A percentile compares a stretch with the other conserved stretches of the same genome.
Evolutionary conservation across 2,113 vertebrate genomes (phyloP).

Genomic region (Peromyscus leucopus): DNA sequence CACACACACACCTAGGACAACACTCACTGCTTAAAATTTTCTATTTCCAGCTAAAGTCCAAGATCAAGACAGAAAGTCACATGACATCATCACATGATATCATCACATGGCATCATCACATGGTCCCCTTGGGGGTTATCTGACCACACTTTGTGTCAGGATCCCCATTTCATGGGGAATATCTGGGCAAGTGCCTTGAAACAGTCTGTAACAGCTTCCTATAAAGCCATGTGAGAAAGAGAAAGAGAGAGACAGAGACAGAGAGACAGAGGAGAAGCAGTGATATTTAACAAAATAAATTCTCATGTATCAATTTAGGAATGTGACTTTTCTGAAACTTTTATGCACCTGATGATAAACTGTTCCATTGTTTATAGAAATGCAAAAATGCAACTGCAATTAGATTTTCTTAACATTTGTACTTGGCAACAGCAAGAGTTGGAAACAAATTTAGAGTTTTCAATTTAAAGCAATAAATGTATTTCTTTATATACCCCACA

Average conservation of each 20-base stretch:
- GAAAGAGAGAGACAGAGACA: background rate
- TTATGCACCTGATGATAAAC: background rate
- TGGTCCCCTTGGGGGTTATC: background rate
- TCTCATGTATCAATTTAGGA: background rate
- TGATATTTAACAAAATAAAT: background rate
- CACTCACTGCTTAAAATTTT: background rate
- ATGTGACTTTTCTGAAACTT: background rate
- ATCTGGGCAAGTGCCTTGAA: background rate
- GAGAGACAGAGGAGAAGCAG: background rate
- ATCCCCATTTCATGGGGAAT: background rate
- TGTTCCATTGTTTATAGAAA: slow-evolving; percentile 23
- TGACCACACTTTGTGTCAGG: too few relatives aligned
- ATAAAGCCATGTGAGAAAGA: background rate
- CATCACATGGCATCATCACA: background rate
- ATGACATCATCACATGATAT: too few relatives aligned
- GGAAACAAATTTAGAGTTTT: background rate
- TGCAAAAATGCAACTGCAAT: background rate
- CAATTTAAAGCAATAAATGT: background rate
- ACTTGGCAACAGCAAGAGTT: background rate
- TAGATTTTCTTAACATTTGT: background rate
- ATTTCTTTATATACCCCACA: background rate
- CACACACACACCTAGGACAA: background rate
- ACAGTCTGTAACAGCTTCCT: background rate
- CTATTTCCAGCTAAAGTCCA: background rate
- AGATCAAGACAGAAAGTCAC: background rate